These are phyloP conservation scores for Pharmacophagus antenor DNA, from an alignment of 2,888 invertebrate genomes.

Conservation along the genomic window DNA sequence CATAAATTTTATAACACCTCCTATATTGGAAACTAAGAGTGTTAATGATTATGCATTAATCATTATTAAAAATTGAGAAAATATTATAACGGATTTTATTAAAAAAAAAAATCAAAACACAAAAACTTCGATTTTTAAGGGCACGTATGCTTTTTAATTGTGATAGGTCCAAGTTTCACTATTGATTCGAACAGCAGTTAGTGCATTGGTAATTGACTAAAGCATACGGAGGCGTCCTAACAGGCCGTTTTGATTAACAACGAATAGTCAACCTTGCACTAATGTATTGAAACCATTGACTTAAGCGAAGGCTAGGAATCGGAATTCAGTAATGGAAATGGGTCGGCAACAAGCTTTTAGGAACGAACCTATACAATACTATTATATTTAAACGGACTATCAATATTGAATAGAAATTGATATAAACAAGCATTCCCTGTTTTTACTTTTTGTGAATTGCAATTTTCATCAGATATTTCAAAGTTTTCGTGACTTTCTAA, in stretches of 20 bases:
- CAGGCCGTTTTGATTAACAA: constrained; percentile 15
- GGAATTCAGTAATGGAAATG: background rate
- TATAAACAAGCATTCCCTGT: too few relatives aligned
- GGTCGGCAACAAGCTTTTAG: background rate
- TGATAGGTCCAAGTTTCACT: background rate
- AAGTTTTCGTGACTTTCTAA: too few relatives aligned
- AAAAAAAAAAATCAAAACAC: background rate
- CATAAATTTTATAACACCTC: too few relatives aligned
- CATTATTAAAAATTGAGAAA: too few relatives aligned
- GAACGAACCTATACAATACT: too few relatives aligned
- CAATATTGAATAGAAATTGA: too few relatives aligned
- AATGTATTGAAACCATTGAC: constrained; percentile 1
- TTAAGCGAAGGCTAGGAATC: background rate
- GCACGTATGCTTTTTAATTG: background rate
- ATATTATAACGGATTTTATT: background rate
- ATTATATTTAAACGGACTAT: too few relatives aligned
- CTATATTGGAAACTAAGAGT: too few relatives aligned
- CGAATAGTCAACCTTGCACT: background rate
- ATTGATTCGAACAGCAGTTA: constrained; percentile 6
- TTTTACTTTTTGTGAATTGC: too few relatives aligned
- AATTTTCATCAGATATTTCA: too few relatives aligned
- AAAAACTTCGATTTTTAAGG: background rate
- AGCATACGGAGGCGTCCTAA: constrained; percentile 11
- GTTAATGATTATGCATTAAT: too few relatives aligned
- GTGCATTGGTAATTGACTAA: constrained; percentile 19